Base-by-base conservation (phyloP, 2,113 vertebrate genomes). In the Albula glossodonta region DNA sequence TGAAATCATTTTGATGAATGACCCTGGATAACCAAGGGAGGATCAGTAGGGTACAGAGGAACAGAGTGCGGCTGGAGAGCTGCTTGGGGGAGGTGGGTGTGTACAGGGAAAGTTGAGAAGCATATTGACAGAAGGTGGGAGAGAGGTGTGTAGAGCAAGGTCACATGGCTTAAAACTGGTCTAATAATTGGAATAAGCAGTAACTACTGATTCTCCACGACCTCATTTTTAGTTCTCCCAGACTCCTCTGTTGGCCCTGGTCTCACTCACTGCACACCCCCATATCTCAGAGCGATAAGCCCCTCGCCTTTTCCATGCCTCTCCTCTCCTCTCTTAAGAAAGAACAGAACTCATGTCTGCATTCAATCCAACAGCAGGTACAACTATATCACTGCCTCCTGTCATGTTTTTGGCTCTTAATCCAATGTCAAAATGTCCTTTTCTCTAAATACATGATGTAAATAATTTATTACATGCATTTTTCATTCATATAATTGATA, bases 231-330 rank as follows among this genome's bases (percentile, higher is more conserved):
- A 41, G 31, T 41, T 41, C 31, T 17, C 83, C 52, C 31, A 70
- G 78, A n/a, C 78, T 70, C 77, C 78, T 56, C 83, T 66, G 80
- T 2, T 51, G 74, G 86, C 84, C 89, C 93, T 93, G 92, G 87
- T 87, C 22, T 89, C 77, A 49, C 90, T 96, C 92, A 94, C 86
- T 90, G 86, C 88, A 91, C 92, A 92, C 90, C 87, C 86, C 87
- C 51, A 84, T 93, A 92, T 95, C 93, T 91, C 70, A 87, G 78
- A 56, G 22, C 86, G 90, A 91, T 91, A 93, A 91, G 86, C 86
- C 87, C 74, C 74, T 84, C 85, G 83, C 88, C 85, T 78, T 80
- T 79, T 86, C 66, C 77, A 51, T 85, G 80, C 82, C 83, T 85
- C 91, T 91, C 86, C 85, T 90, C 63, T 78, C 86, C 82, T 77